These are phyloP conservation scores for Leucania comma DNA, from an alignment of 2,888 invertebrate genomes.

Conservation along the genomic window DNA sequence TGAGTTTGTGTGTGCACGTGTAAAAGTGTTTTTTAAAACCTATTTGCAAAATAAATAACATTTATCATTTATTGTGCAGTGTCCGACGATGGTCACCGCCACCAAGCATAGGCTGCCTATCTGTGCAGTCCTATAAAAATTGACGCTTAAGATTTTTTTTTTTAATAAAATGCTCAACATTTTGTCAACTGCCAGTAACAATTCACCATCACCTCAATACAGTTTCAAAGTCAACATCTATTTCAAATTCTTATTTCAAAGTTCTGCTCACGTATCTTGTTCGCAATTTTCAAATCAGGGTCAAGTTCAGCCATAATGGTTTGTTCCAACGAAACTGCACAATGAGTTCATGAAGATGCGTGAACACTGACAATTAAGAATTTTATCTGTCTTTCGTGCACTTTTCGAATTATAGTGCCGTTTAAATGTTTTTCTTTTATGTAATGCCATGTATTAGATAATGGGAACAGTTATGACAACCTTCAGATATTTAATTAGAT, in stretches of 20 bases:
- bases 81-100: too few species aligned
- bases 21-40: too few species aligned
- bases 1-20: too few species aligned
- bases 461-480: neutral
- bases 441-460: constrained; percentile 29
- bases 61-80: too few species aligned
- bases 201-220: constrained; percentile 22
- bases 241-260: constrained; percentile 57
- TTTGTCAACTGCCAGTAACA: constrained; percentile 22
- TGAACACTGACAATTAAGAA: constrained; percentile 39
- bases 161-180: too few species aligned
- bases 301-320: constrained; percentile 62
- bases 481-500: neutral
- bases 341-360: constrained; percentile 25
- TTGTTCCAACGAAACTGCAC: constrained; percentile 45
- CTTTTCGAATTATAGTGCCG: constrained; percentile 15
- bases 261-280: constrained; percentile 53
- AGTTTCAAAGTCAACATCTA: constrained; percentile 54
- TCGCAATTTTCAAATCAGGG: constrained; percentile 62
- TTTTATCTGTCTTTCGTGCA: constrained; percentile 37
- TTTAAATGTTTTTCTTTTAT: constrained; percentile 13
- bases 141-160: too few species aligned
- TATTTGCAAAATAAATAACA: too few species aligned
- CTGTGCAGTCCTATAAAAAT: too few species aligned
- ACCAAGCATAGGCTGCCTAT: too few species aligned